Evolutionary conservation across 2,888 invertebrate genomes (phyloP).

Genomic region (Lottia scabra): DNA sequence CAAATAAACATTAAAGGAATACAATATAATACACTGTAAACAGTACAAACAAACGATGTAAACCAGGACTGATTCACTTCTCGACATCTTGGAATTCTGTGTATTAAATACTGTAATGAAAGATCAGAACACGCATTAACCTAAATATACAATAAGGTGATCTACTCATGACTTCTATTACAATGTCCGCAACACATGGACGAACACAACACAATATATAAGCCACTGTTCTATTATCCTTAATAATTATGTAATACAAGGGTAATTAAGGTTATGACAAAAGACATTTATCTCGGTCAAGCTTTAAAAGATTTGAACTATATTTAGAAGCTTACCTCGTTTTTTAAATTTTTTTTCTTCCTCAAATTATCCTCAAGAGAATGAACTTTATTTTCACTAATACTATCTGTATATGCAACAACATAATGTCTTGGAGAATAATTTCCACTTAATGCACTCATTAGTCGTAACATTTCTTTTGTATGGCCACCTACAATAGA

Average conservation of each 20-base stretch:
- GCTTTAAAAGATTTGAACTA: too few species aligned
- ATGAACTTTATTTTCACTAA: conserved; percentile 79
- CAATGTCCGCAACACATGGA: background rate
- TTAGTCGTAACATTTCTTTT: conserved; percentile 87
- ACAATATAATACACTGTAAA: conserved; percentile 78
- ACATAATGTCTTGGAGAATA: conserved; percentile 84
- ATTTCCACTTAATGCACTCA: conserved; percentile 73
- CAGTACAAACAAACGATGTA: conserved; percentile 83
- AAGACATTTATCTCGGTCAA: too few species aligned
- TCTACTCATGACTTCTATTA: background rate
- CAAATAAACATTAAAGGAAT: conserved; percentile 78
- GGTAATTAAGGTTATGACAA: too few species aligned
- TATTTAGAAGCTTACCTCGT: conserved; percentile 6
- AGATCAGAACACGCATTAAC: background rate
- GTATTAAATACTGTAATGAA: conserved; percentile 65
- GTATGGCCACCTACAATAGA: conserved; percentile 84
- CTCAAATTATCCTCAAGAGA: conserved; percentile 35
- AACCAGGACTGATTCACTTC: conserved; percentile 88
- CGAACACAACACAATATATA: background rate
- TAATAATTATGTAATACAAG: too few species aligned
- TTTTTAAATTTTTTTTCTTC: conserved; percentile 15
- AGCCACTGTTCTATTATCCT: too few species aligned
- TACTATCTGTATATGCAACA: conserved; percentile 81
- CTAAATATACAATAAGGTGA: background rate
- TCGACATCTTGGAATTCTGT: conserved; percentile 84